phyloP scores from a whole-genome alignment of 2,797 vertebrate genomes.

The Okamejei kenojei region DNA sequence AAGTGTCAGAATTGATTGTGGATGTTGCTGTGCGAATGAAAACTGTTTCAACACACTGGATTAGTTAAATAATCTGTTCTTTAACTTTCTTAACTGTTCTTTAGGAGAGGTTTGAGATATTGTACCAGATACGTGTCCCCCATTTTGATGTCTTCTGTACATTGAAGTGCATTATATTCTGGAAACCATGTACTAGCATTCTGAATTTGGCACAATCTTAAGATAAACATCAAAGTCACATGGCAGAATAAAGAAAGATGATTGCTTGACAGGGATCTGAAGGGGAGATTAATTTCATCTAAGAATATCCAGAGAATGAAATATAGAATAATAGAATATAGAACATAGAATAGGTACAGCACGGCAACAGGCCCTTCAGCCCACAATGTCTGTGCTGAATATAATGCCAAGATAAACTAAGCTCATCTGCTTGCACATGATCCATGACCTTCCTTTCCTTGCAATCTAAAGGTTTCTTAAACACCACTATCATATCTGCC shows the following conservation, averaged over 20 bases:
- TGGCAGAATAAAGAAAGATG: neutral
- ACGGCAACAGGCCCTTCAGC: too few relatives aligned
- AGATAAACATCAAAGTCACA: neutral
- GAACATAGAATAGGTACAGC: too few relatives aligned
- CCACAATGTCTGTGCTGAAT: too few relatives aligned
- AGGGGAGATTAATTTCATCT: neutral
- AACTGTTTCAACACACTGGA: neutral
- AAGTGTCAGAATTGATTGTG: slow-evolving; percentile 16
- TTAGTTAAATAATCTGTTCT: neutral
- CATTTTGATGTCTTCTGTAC: neutral
- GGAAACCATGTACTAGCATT: neutral
- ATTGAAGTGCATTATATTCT: neutral
- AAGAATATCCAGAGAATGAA: neutral
- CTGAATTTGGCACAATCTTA: neutral
- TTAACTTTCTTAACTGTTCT: neutral
- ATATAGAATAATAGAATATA: neutral
- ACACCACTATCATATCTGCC: too few relatives aligned
- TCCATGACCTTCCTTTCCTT: too few relatives aligned
- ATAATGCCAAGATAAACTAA: too few relatives aligned
- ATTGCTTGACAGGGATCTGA: neutral
- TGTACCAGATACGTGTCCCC: too few relatives aligned
- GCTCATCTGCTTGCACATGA: too few relatives aligned
- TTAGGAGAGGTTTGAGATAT: too few relatives aligned
- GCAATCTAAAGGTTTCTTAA: too few relatives aligned
- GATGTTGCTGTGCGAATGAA: neutral